Percentiles rank a stretch among this genome's conserved stretches.
phyloP scores from a whole-genome alignment of 2,888 invertebrate genomes.

The Graphium colonna region DNA sequence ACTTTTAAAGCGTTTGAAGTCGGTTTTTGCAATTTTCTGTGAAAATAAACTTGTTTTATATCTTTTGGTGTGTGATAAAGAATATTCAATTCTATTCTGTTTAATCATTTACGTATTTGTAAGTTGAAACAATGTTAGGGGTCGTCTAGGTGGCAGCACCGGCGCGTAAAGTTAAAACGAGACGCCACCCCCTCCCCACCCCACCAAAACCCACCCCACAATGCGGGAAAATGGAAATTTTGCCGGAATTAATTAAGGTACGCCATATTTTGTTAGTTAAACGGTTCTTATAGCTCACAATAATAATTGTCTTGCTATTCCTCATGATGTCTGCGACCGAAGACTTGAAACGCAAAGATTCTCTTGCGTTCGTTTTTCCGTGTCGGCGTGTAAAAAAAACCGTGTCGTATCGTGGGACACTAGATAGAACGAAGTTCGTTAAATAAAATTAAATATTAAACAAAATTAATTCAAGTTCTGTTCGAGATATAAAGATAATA shows the following conservation, averaged over 20 bases:
- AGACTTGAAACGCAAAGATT: background rate
- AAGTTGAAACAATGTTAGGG: slow-evolving; percentile 29
- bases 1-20: too few species aligned
- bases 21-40: too few species aligned
- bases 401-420: too few species aligned
- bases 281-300: slow-evolving; percentile 10
- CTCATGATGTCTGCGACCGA: too few species aligned
- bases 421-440: too few species aligned
- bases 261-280: slow-evolving; percentile 19
- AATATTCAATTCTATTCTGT: too few species aligned
- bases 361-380: background rate
- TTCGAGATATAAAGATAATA: too few species aligned
- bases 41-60: too few species aligned
- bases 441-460: slow-evolving; percentile 78
- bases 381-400: too few species aligned
- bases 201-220: slow-evolving; percentile 27
- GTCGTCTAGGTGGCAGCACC: slow-evolving; percentile 30
- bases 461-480: too few species aligned
- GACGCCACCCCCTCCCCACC: slow-evolving; percentile 32
- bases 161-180: slow-evolving; percentile 64
- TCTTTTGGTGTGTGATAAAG: background rate
- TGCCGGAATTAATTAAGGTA: slow-evolving; percentile 39
- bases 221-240: slow-evolving; percentile 34
- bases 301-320: too few species aligned
- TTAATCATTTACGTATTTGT: too few species aligned